Evolutionary conservation across 2,797 vertebrate species (phyloP), one percentile per base, ranked within the genome.

Genomic region (Brotula barbata): DNA sequence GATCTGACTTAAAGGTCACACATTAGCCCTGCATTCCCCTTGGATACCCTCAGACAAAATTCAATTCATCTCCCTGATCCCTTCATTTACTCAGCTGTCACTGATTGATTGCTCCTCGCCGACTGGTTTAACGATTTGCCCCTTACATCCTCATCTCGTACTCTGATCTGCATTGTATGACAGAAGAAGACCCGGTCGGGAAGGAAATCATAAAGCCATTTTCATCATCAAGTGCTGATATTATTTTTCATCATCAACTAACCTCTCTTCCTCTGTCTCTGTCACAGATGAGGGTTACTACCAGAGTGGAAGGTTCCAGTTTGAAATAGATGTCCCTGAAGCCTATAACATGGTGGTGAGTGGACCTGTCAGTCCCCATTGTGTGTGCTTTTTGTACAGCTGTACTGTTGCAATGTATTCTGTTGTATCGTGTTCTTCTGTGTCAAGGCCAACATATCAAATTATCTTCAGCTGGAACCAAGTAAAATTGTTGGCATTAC

Each of bases 321-420:
- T 90, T 86, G 87, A 89, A 85, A 85, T 87, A 90, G 92, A 98
- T 58, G 96, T 99, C 85, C 97, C 96, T 1, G 97, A 99, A 87
- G 95, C 95, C 23, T 99, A 99, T 90, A 99, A 99, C 89, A 99
- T 99, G 96, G 96, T 99, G 96, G 97, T 99, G 80, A 98, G 96
- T 94, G 19, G 1, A 47, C 49, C n/a, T 40, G 4, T 62, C 43
- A 11, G 41, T 15, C 40, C 14, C 47, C 5, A 14, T 22, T 5
- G 3, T 3, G 17, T 16, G 1, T 53, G 19, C 34, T 15, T 41
- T 40, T 0, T 37, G 5, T 49, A 8, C 25, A 22, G 3, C 28
- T 36, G 15, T 53, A 19, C 49, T 28, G 20, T 45, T 50, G 12
- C 39, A 21, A 19, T 53, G 6, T 25, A 41, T 15, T 28, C 8